A percentile compares a stretch with the other conserved stretches of the same genome.
These are phyloP conservation scores for Centroberyx gerrardi DNA, from an alignment of 2,797 vertebrate species.

Conservation along the genomic window DNA sequence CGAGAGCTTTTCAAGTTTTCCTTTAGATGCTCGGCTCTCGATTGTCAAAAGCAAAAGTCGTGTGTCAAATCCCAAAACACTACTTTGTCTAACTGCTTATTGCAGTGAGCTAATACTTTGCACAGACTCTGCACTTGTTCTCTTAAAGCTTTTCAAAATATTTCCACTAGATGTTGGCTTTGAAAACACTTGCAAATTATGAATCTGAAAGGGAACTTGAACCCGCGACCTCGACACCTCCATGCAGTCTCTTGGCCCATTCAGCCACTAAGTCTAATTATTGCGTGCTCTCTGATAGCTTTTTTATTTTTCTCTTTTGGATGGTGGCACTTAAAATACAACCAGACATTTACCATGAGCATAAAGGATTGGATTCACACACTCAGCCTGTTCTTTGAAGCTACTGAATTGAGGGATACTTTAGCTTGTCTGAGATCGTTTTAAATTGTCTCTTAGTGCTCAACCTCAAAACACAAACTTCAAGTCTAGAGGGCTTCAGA, in stretches of 20 bases:
- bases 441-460: not conserved
- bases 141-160: slow-evolving; percentile 56
- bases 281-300: slow-evolving; percentile 28
- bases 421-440: slow-evolving; percentile 31
- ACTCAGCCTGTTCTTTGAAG: slow-evolving; percentile 33
- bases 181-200: slow-evolving; percentile 50
- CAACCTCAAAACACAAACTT: slow-evolving; percentile 17
- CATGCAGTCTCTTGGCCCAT: slow-evolving; percentile 37
- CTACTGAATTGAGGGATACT: slow-evolving; percentile 28
- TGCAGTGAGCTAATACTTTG: slow-evolving; percentile 36
- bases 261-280: slow-evolving; percentile 50
- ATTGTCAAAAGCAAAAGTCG: slow-evolving; percentile 62
- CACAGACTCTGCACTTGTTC: slow-evolving; percentile 34
- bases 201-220: slow-evolving; percentile 64
- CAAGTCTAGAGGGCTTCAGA: slow-evolving; percentile 13
- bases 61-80: slow-evolving; percentile 46
- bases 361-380: slow-evolving; percentile 45
- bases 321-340: slow-evolving; percentile 43
- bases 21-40: slow-evolving; percentile 53
- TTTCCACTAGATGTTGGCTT: slow-evolving; percentile 37
- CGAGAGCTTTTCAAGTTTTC: slow-evolving; percentile 65
- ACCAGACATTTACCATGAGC: slow-evolving; percentile 41
- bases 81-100: slow-evolving; percentile 43
- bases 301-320: slow-evolving; percentile 16
- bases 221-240: slow-evolving; percentile 54